Evolutionary conservation across 2,888 invertebrate species (phyloP), one percentile per base, ranked within the genome.

Genomic region (Didymodactylos carnosus): DNA sequence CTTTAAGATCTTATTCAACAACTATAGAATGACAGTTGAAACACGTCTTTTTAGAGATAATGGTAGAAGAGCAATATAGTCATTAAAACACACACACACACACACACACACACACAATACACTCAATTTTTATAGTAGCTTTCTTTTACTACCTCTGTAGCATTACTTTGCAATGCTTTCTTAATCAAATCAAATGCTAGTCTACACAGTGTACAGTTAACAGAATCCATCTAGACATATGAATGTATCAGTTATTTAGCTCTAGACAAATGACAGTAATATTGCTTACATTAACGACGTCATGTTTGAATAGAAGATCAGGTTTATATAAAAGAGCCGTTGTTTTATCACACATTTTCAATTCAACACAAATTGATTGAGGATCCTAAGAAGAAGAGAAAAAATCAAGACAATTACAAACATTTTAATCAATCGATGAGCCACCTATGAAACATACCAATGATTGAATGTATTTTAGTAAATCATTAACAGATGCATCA

Each of bases 131-230:
- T n/a, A n/a, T n/a, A n/a, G n/a, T n/a, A n/a, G n/a, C n/a, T n/a
- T n/a, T n/a, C n/a, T n/a, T n/a, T n/a, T n/a, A n/a, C n/a, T n/a
- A 46, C 46, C 69, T 72, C 62, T 23, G 72, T 43, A 11, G 40
- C 69, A 14, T 72, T 40, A 43, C 41, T 43, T 35, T 41, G 27
- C 11, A 62, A 23, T 69, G 69, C 69, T 41, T 62, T 62, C 46
- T 69, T 72, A 25, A 72, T 69, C 25, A 62, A 43, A n/a, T 41
- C 29, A 29, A 72, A 72, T n/a, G 41, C 69, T 29, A 62, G 14
- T 39, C 69, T 62, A 40, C 72, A 72, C n/a, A 72, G 39, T n/a
- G 69, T 72, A n/a, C 72, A 72, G 46, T 72, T 72, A 14, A 43
- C 23, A 5, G n/a, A n/a, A n/a, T n/a, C n/a, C n/a, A n/a, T n/a